A percentile compares a stretch with the other conserved stretches of the same genome.
These are phyloP conservation scores for Phengaris alcon DNA, from an alignment of 2,888 invertebrate species.

Conservation along the genomic window DNA sequence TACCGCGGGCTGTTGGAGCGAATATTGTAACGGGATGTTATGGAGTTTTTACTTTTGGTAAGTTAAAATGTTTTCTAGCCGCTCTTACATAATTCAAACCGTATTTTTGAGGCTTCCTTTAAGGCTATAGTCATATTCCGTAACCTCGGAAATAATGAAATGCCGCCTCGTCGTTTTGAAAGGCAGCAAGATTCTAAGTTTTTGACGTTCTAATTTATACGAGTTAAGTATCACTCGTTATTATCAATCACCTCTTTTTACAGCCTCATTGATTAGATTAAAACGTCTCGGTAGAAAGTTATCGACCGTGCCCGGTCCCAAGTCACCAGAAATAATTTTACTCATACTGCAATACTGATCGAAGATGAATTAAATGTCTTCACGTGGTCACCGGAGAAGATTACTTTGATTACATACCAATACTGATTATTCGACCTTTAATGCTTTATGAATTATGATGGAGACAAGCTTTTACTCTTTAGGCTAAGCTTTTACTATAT, in stretches of 20 bases:
- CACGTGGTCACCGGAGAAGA: neutral
- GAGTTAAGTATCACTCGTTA: neutral
- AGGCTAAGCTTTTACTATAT: too few relatives aligned
- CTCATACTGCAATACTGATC: neutral
- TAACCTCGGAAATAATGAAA: constrained; percentile 26
- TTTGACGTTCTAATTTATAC: constrained; percentile 21
- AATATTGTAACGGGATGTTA: constrained; percentile 73
- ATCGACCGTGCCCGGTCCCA: neutral
- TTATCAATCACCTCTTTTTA: constrained; percentile 7
- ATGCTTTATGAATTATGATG: neutral
- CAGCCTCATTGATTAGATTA: neutral
- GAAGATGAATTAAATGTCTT: neutral
- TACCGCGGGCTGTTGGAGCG: constrained; percentile 73
- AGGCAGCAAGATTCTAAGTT: constrained; percentile 23
- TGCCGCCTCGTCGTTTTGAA: constrained; percentile 27
- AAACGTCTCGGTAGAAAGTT: neutral
- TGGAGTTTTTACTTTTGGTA: constrained; percentile 65
- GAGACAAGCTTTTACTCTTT: too few relatives aligned
- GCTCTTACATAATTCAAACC: neutral
- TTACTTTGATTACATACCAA: too few relatives aligned
- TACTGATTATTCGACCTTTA: too few relatives aligned
- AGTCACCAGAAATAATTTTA: neutral
- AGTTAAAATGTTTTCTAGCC: constrained; percentile 56
- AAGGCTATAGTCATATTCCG: neutral
- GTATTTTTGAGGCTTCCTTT: neutral